A percentile compares a stretch with the other conserved stretches of the same genome.
phyloP scores from a whole-genome alignment of 2,113 vertebrate genomes.

The Rousettus leschenaultii region DNA sequence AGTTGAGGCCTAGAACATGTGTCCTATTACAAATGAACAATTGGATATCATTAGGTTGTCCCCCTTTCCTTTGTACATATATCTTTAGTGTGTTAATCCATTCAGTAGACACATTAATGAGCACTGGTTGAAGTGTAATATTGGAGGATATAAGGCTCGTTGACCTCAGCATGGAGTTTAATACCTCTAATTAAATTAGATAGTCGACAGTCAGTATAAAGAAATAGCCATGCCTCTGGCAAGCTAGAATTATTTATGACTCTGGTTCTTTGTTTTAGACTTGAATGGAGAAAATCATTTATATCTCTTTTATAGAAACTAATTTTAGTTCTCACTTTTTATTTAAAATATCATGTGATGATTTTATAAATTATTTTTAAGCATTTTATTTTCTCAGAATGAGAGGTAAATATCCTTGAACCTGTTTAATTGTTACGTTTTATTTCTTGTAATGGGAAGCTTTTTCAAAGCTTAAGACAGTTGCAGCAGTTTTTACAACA shows the following conservation, averaged over 20 bases:
- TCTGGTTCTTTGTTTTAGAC: slow-evolving; percentile 81
- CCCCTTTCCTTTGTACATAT: slow-evolving; percentile 82
- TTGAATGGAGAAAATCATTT: slow-evolving; percentile 74
- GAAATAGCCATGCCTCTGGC: slow-evolving; percentile 87
- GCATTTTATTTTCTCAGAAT: slow-evolving; percentile 52
- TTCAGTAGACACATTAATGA: slow-evolving; percentile 90
- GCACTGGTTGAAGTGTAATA: slow-evolving; percentile 86
- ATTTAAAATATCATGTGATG: slow-evolving; percentile 55
- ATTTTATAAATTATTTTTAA: slow-evolving; percentile 60
- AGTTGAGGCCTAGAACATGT: slow-evolving; percentile 79
- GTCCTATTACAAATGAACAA: slow-evolving; percentile 83
- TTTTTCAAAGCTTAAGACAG: slow-evolving; percentile 30
- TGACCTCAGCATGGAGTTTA: slow-evolving; percentile 87
- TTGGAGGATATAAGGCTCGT: slow-evolving; percentile 84
- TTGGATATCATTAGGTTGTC: slow-evolving; percentile 84
- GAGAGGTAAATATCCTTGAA: slow-evolving; percentile 36
- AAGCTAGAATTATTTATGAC: slow-evolving; percentile 85
- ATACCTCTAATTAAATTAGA: slow-evolving; percentile 89
- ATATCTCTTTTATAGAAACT: slow-evolving; percentile 71
- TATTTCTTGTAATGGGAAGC: slow-evolving; percentile 13
- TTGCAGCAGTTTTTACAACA: slow-evolving; percentile 39
- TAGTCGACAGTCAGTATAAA: slow-evolving; percentile 83
- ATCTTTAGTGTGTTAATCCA: slow-evolving; percentile 89
- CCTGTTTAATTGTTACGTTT: slow-evolving; percentile 44
- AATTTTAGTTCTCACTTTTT: slow-evolving; percentile 71